Evolutionary conservation across 2,113 vertebrate genomes (phyloP).

Genomic region (Speoplatyrhinus poulsoni): DNA sequence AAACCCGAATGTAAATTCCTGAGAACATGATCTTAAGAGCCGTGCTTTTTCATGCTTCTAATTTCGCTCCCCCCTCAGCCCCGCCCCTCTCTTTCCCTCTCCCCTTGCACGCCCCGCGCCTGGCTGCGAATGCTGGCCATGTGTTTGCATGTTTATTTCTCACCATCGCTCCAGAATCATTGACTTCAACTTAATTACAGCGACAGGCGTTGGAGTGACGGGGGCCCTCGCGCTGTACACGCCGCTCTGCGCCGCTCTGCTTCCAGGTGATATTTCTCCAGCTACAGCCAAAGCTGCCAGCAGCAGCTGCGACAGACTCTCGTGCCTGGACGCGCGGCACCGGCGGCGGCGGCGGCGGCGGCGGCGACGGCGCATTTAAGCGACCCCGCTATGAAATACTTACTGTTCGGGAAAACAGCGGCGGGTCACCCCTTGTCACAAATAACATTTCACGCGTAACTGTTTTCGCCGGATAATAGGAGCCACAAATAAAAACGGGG

Average conservation of each 20-base stretch:
- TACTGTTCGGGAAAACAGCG: conserved; percentile 70
- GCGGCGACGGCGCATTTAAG: conserved; percentile 71
- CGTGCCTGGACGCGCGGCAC: conserved; percentile 76
- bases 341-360: no score
- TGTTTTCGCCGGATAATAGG: conserved; percentile 99
- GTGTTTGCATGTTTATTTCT: conserved; percentile 84
- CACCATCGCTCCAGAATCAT: conserved; percentile 97
- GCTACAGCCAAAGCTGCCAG: conserved; percentile 86
- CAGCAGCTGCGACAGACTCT: conserved; percentile 98
- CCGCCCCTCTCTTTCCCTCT: neutral
- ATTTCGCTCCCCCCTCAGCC: neutral
- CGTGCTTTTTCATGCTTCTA: conserved; percentile 37
- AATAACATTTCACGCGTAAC: conserved; percentile 99
- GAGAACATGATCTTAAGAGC: conserved; percentile 47
- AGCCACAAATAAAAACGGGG: conserved; percentile 99
- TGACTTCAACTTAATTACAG: conserved; percentile 99
- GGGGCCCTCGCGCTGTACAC: conserved; percentile 84
- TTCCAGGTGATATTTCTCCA: conserved; percentile 99
- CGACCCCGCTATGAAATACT: conserved; percentile 89
- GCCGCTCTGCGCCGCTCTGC: conserved; percentile 84
- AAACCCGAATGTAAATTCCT: conserved; percentile 61
- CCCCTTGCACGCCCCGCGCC: conserved; percentile 42
- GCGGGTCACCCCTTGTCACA: conserved; percentile 97
- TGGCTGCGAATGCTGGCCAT: conserved; percentile 71
- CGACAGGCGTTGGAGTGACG: conserved; percentile 98